phyloP scores from a whole-genome alignment of 1,140 invertebrate genomes.

The Andricus grossulariae region DNA sequence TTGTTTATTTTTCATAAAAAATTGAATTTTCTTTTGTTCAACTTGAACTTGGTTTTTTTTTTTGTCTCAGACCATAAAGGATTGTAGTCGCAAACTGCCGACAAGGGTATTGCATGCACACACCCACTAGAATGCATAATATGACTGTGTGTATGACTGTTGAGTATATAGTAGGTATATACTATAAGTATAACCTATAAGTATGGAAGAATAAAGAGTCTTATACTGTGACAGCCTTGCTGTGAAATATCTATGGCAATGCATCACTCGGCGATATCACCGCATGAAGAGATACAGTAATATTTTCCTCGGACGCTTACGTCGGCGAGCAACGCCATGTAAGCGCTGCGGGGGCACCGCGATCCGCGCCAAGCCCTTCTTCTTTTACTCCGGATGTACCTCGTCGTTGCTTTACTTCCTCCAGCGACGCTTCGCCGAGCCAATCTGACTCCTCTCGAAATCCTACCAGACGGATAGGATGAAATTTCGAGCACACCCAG shows the following conservation, averaged over 20 bases:
- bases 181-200: conserved; percentile 5
- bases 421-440: conserved; percentile 26
- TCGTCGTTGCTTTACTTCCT: conserved; percentile 30
- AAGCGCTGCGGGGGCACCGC: conserved; percentile 56
- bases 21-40: too few species aligned
- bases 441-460: conserved; percentile 3
- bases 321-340: conserved; percentile 47
- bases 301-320: conserved; percentile 56
- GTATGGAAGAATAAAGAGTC: conserved; percentile 44
- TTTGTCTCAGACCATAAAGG: too few species aligned
- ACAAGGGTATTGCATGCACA: neutral
- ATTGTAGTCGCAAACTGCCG: too few species aligned
- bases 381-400: conserved; percentile 30
- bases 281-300: conserved; percentile 54
- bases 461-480: conserved; percentile 13
- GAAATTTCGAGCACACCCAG: conserved; percentile 4
- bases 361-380: conserved; percentile 48
- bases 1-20: too few species aligned
- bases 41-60: too few species aligned
- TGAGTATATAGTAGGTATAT: too few species aligned
- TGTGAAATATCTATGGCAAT: conserved; percentile 66
- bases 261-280: conserved; percentile 65
- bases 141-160: too few species aligned
- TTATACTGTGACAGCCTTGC: conserved; percentile 45
- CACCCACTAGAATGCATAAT: too few species aligned